Percentiles rank a stretch among this genome's conserved stretches.
These are phyloP conservation scores for Phoebastria nigripes DNA, from an alignment of 2,797 vertebrate species.

Conservation along the genomic window DNA sequence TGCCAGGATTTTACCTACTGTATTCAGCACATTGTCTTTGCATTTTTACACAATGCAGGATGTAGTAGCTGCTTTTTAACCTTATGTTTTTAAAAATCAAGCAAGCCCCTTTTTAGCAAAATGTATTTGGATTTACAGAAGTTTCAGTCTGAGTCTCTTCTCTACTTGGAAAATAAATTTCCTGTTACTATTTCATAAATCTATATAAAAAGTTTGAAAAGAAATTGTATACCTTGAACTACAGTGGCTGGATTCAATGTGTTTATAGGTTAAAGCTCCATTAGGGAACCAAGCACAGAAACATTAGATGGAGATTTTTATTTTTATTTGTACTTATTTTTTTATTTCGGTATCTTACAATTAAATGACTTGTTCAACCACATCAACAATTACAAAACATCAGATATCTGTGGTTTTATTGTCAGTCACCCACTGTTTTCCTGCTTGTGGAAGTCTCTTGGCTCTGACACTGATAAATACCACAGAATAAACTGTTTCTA, in stretches of 20 bases:
- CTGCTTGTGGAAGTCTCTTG: conserved; percentile 49
- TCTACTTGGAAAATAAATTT: neutral
- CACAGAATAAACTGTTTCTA: conserved; percentile 64
- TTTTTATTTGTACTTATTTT: neutral
- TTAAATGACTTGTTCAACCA: conserved; percentile 48
- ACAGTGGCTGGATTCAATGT: neutral
- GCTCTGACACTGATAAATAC: conserved; percentile 65
- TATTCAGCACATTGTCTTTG: neutral
- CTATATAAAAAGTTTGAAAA: neutral
- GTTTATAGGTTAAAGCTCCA: conserved; percentile 16
- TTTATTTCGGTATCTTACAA: conserved; percentile 25
- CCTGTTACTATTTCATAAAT: neutral
- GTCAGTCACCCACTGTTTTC: conserved; percentile 61
- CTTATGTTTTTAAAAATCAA: neutral
- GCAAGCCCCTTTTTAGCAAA: neutral
- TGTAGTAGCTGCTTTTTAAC: neutral
- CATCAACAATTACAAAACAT: conserved; percentile 32
- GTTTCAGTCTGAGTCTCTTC: neutral
- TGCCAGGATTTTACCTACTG: conserved; percentile 27
- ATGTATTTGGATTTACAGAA: neutral
- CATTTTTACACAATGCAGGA: neutral
- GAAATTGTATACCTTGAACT: neutral
- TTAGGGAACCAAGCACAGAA: conserved; percentile 19
- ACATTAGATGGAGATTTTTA: conserved; percentile 1
- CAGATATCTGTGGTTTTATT: conserved; percentile 54